Evolutionary conservation across 2,113 vertebrate genomes (phyloP).

Genomic region (Ondatra zibethicus): DNA sequence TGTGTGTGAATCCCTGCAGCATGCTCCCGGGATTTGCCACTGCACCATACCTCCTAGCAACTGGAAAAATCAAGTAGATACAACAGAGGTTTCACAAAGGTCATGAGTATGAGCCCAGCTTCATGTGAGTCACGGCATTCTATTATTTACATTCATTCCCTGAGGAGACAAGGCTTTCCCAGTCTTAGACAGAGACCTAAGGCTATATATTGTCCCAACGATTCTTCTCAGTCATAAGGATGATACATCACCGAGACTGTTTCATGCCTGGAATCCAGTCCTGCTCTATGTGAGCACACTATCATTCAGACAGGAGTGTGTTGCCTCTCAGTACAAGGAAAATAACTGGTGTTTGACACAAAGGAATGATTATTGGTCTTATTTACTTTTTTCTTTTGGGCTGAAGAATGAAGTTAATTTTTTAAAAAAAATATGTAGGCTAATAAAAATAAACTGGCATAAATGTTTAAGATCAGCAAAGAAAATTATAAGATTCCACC

Average conservation of each 20-base stretch:
- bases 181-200: background rate
- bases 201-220: background rate
- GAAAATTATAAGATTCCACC: background rate
- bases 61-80: background rate
- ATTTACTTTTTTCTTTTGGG: conserved; percentile 33
- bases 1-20: background rate
- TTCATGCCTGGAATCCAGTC: background rate
- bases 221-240: background rate
- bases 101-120: too few relatives aligned
- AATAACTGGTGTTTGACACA: conserved; percentile 40
- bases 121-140: background rate
- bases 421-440: background rate
- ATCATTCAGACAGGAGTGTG: background rate
- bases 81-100: background rate
- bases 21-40: background rate
- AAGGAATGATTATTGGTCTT: conserved; percentile 25
- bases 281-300: background rate
- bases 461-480: background rate
- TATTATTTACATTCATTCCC: background rate
- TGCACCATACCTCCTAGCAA: background rate
- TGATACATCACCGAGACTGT: background rate
- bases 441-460: conserved; percentile 36
- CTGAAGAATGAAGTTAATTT: conserved; percentile 22
- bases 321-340: conserved; percentile 5
- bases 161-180: background rate